Conservation (phyloP, 2,888 invertebrate species). For the Caenorhabditis uteleia region DNA sequence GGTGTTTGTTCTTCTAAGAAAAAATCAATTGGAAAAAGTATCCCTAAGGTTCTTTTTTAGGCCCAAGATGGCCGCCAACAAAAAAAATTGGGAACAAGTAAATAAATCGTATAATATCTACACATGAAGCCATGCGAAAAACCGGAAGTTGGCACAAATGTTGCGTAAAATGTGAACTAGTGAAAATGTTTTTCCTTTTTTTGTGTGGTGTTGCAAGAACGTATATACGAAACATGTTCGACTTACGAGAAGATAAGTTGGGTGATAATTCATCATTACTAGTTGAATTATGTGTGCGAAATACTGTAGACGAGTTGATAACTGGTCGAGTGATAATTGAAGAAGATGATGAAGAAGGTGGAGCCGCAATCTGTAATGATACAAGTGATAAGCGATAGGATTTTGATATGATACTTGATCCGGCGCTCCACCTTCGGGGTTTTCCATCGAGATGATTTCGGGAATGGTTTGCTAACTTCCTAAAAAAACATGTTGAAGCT, state of each 20-base stretch:
- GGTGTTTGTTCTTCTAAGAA: conserved; percentile 35
- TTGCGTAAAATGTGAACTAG: too few species aligned
- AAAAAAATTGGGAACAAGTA: conserved; percentile 17
- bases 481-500: conserved; percentile 3
- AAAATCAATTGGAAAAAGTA: conserved; percentile 2
- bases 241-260: conserved; percentile 32
- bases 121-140: conserved; percentile 38
- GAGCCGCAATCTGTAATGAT: conserved; percentile 30
- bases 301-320: conserved; percentile 26
- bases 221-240: neutral
- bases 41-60: conserved; percentile 3
- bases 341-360: conserved; percentile 25
- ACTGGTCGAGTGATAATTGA: too few species aligned
- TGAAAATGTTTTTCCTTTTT: too few species aligned
- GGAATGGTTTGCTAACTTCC: conserved; percentile 42
- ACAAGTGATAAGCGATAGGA: neutral
- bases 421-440: conserved; percentile 41
- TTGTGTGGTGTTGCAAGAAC: neutral
- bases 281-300: conserved; percentile 27
- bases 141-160: conserved; percentile 25
- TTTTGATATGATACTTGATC: conserved; percentile 18
- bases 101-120: conserved; percentile 6
- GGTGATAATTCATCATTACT: conserved; percentile 38
- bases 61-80: conserved; percentile 18
- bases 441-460: conserved; percentile 47